Percentiles rank a stretch among this genome's conserved stretches.
Conservation (phyloP, 2,888 invertebrate genomes). For the Netelia virgata region DNA sequence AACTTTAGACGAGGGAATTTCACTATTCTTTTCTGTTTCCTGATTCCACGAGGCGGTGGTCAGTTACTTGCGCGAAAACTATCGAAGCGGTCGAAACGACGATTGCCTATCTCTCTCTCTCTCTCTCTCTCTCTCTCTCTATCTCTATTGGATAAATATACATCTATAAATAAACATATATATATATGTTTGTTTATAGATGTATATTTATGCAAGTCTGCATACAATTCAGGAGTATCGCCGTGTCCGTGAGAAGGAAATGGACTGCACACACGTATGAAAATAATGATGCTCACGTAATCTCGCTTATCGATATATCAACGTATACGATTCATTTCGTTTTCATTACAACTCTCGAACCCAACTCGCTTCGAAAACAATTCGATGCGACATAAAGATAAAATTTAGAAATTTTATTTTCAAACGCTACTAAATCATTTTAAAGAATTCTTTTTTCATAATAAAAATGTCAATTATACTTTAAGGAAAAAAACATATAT, state of each 20-base stretch:
- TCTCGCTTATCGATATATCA: constrained; percentile 39
- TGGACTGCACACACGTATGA: not conserved
- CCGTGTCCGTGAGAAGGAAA: constrained; percentile 14
- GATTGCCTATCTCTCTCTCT: not conserved
- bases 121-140: not conserved
- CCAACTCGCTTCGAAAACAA: not conserved
- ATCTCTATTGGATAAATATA: too few relatives aligned
- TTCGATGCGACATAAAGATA: too few relatives aligned
- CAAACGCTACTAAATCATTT: too few relatives aligned
- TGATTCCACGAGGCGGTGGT: constrained; percentile 24
- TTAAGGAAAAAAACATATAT: too few relatives aligned
- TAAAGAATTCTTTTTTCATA: too few relatives aligned
- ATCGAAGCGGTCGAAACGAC: constrained; percentile 39
- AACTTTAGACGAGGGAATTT: constrained; percentile 12
- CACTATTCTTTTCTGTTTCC: constrained; percentile 47
- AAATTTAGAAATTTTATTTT: too few relatives aligned
- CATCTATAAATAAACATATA: not conserved
- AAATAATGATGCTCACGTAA: constrained; percentile 70
- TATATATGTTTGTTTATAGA: not conserved
- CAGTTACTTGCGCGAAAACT: constrained; percentile 36
- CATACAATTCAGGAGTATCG: constrained; percentile 4
- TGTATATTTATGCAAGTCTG: constrained; percentile 5
- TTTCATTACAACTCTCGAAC: not conserved
- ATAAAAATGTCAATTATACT: too few relatives aligned
- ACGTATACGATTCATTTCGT: not conserved